A percentile compares a stretch with the other conserved stretches of the same genome.
phyloP scores from a whole-genome alignment of 2,797 vertebrate genomes.

The Sebastes iracundus region DNA sequence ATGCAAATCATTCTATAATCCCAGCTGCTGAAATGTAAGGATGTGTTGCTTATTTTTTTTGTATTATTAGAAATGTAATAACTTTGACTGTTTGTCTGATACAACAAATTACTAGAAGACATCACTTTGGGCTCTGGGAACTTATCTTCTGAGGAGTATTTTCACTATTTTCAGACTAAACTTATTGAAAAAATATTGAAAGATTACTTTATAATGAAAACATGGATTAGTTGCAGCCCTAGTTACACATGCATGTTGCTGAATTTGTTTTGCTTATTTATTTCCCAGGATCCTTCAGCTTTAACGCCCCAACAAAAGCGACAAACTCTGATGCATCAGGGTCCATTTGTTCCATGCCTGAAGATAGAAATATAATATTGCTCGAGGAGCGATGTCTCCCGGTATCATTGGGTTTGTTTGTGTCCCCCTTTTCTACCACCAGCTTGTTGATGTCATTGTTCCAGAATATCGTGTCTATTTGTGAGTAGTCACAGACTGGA shows the following conservation, averaged over 20 bases:
- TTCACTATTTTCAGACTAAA: not conserved
- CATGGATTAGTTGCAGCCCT: not conserved
- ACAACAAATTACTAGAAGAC: not conserved
- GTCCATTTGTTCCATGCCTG: not conserved
- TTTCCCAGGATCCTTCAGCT: not conserved
- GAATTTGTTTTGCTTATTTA: constrained; percentile 5
- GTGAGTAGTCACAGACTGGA: not conserved
- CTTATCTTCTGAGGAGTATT: not conserved
- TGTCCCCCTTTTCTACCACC: not conserved
- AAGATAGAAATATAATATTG: not conserved
- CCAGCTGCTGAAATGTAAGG: not conserved
- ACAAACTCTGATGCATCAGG: not conserved
- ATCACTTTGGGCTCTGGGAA: not conserved
- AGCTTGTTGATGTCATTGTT: constrained; percentile 14
- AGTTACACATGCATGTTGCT: not conserved
- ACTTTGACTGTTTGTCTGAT: not conserved
- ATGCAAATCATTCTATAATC: not conserved
- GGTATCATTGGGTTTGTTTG: not conserved
- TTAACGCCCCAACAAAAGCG: not conserved
- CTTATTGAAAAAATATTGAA: not conserved
- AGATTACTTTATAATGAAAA: not conserved
- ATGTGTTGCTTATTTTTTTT: not conserved
- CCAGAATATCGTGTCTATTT: constrained; percentile 3
- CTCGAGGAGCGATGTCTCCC: not conserved
- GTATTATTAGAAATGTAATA: not conserved